A percentile compares a stretch with the other conserved stretches of the same genome.
Conservation (phyloP, 2,797 vertebrate genomes). For the Sebastiscus albofasciatus region DNA sequence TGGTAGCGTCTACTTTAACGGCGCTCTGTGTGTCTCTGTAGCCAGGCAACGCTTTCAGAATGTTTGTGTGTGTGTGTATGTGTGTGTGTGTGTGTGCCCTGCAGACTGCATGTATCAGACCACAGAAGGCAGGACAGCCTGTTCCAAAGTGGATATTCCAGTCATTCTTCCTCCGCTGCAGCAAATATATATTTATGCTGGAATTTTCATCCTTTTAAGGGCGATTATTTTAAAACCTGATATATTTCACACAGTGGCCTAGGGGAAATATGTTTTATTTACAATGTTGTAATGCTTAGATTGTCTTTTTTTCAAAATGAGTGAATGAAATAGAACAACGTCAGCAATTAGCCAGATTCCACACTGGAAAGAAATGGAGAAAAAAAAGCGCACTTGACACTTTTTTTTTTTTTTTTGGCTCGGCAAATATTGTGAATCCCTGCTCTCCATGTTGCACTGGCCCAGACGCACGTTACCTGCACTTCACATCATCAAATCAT, state of each 20-base stretch:
- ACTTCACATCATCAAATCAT: conserved; percentile 29
- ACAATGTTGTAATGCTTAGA: neutral
- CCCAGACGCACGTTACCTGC: conserved; percentile 3
- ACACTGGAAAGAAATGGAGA: neutral
- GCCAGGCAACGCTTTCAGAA: conserved; percentile 75
- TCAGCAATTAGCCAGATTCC: conserved; percentile 18
- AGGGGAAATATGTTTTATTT: neutral
- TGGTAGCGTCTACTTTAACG: conserved; percentile 53
- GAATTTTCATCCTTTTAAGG: conserved; percentile 14
- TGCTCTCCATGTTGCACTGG: neutral
- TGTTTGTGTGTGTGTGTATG: conserved; percentile 33
- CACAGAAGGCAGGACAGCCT: conserved; percentile 70
- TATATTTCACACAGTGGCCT: neutral
- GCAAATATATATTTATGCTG: conserved; percentile 15
- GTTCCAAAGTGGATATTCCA: conserved; percentile 50
- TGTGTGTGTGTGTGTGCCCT: conserved; percentile 46
- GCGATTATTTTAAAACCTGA: conserved; percentile 5
- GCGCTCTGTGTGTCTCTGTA: conserved; percentile 72
- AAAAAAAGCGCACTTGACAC: neutral
- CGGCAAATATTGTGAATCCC: conserved; percentile 15
- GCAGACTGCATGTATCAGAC: conserved; percentile 69
- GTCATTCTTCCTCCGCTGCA: conserved; percentile 6
- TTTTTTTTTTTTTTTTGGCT: neutral
- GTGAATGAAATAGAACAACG: neutral
- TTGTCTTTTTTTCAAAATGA: neutral